Evolutionary conservation across 2,797 vertebrate species (phyloP).

Genomic region (Lophius americanus): DNA sequence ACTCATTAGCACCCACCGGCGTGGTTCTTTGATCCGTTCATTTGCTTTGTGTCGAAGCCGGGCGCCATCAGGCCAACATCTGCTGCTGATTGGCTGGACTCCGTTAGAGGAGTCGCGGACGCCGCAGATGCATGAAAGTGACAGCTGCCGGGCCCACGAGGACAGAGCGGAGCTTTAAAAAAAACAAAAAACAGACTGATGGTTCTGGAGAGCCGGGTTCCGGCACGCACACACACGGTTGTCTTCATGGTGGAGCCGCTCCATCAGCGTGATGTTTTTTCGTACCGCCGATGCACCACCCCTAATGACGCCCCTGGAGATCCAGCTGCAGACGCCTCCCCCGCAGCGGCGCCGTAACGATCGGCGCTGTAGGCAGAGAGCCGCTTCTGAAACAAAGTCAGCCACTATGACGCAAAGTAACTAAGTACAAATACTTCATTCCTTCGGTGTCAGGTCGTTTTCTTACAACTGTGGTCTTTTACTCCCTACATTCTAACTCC

Average conservation of each 20-base stretch:
- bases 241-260: slow-evolving; percentile 16
- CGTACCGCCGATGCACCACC: slow-evolving; percentile 46
- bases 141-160: slow-evolving; percentile 48
- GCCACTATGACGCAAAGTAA: neutral
- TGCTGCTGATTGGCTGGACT: slow-evolving; percentile 57
- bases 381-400: slow-evolving; percentile 77
- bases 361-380: slow-evolving; percentile 76
- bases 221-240: slow-evolving; percentile 27
- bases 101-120: slow-evolving; percentile 46
- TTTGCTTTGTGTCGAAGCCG: slow-evolving; percentile 47
- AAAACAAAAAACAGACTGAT: too few relatives aligned
- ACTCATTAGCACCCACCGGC: slow-evolving; percentile 30
- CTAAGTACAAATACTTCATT: too few relatives aligned
- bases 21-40: slow-evolving; percentile 43
- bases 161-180: neutral
- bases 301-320: slow-evolving; percentile 84
- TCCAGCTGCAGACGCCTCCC: slow-evolving; percentile 66
- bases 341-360: slow-evolving; percentile 72
- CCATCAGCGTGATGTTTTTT: slow-evolving; percentile 50
- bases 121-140: slow-evolving; percentile 40
- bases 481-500: too few relatives aligned
- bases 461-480: too few relatives aligned
- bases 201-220: slow-evolving; percentile 4
- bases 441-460: too few relatives aligned
- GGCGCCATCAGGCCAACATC: slow-evolving; percentile 43